Conservation (phyloP, 2,797 vertebrate genomes). For the Stomatorhinus walkeri region DNA sequence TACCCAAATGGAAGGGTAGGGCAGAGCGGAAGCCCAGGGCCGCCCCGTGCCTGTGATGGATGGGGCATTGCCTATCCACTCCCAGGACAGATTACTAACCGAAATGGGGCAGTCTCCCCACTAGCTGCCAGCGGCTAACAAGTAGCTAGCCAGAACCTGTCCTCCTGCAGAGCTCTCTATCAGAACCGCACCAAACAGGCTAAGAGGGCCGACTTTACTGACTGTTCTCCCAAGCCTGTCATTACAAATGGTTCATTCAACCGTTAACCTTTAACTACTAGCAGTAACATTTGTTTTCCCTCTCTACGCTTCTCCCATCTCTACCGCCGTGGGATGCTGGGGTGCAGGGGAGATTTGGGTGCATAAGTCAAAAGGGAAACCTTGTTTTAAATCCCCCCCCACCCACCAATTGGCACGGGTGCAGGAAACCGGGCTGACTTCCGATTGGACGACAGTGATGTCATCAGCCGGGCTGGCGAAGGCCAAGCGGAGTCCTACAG, state of each 20-base stretch:
- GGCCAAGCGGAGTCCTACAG: not conserved
- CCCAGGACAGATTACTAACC: not conserved
- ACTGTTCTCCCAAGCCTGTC: conserved; percentile 50
- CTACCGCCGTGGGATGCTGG: not conserved
- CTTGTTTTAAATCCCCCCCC: conserved; percentile 36
- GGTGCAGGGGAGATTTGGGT: not conserved
- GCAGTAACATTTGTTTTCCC: not conserved
- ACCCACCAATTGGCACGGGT: not conserved
- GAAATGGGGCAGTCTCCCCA: not conserved
- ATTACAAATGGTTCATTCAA: conserved; percentile 46
- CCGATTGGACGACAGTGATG: not conserved
- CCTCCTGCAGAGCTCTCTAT: not conserved
- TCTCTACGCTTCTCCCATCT: conserved; percentile 46
- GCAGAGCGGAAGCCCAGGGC: not conserved
- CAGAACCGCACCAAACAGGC: conserved; percentile 17
- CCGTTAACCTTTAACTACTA: not conserved
- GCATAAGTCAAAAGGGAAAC: conserved; percentile 38
- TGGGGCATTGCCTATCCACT: not conserved
- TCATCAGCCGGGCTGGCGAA: conserved; percentile 14
- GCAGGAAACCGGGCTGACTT: conserved; percentile 17
- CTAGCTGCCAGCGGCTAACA: not conserved
- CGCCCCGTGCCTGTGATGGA: not conserved
- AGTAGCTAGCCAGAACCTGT: not conserved
- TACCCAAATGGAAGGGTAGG: conserved; percentile 7
- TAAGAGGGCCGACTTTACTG: conserved; percentile 55